Percentiles rank a stretch among this genome's conserved stretches.
These are phyloP conservation scores for Muraenolepis orangiensis DNA, from an alignment of 2,797 vertebrate genomes.

Conservation along the genomic window DNA sequence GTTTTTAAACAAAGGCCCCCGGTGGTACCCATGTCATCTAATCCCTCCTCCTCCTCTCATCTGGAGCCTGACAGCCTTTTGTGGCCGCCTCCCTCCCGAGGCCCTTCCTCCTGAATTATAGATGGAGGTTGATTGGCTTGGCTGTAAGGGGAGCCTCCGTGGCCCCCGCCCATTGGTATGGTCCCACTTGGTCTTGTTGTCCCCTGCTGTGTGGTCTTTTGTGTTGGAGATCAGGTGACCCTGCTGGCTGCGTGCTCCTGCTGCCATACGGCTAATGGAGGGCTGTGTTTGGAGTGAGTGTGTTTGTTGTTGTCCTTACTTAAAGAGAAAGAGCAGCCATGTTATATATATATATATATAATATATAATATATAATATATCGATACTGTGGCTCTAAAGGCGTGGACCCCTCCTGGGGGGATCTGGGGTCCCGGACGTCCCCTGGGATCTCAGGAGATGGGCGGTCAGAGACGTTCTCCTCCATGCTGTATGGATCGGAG, in stretches of 20 bases:
- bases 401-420: too few relatives aligned
- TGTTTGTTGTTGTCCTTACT: neutral
- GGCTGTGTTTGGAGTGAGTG: constrained; percentile 24
- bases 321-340: too few relatives aligned
- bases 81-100: constrained; percentile 67
- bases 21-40: constrained; percentile 17
- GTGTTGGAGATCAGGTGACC: constrained; percentile 50
- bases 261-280: constrained; percentile 20
- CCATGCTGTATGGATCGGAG: too few relatives aligned
- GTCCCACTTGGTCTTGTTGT: constrained; percentile 38
- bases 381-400: too few relatives aligned
- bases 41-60: constrained; percentile 48
- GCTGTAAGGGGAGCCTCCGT: constrained; percentile 61
- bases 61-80: constrained; percentile 59
- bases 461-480: too few relatives aligned
- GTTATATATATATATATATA: too few relatives aligned
- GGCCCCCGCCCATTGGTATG: constrained; percentile 55
- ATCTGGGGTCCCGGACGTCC: too few relatives aligned
- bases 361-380: too few relatives aligned
- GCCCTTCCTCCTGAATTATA: constrained; percentile 70
- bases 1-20: too few relatives aligned
- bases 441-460: too few relatives aligned
- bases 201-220: constrained; percentile 42
- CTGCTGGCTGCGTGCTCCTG: constrained; percentile 21
- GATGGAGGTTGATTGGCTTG: constrained; percentile 66